Evolutionary conservation across 2,113 vertebrate species (phyloP).

Genomic region (Calidris pugnax): DNA sequence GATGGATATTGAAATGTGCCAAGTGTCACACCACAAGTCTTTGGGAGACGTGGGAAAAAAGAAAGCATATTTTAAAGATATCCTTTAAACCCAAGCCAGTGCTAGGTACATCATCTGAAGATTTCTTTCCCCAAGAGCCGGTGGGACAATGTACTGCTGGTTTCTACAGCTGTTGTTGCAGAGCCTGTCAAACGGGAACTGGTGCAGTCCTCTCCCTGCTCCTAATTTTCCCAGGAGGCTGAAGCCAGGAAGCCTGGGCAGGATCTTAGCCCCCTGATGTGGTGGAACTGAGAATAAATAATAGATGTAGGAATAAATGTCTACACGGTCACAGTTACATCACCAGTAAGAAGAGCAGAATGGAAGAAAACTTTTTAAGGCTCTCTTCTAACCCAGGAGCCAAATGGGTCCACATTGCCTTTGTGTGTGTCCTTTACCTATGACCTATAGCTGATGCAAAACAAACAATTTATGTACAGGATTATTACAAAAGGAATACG

Average conservation of each 20-base stretch:
- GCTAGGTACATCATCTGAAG: background rate
- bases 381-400: background rate
- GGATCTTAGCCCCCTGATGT: background rate
- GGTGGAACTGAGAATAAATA: background rate
- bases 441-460: background rate
- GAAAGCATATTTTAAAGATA: background rate
- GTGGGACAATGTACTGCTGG: rapidly evolving
- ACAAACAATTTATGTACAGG: background rate
- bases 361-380: background rate
- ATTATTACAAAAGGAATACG: background rate
- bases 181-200: background rate
- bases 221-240: background rate
- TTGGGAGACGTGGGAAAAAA: background rate
- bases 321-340: background rate
- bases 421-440: background rate
- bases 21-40: background rate
- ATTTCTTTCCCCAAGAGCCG: background rate
- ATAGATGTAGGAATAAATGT: background rate
- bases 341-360: background rate
- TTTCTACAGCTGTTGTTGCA: background rate
- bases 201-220: background rate
- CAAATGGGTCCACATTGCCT: background rate
- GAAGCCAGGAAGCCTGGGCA: background rate
- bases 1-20: background rate
- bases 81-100: background rate